These are phyloP conservation scores for Pachymerium ferrugineum DNA, from an alignment of 2,888 invertebrate species.

Conservation along the genomic window DNA sequence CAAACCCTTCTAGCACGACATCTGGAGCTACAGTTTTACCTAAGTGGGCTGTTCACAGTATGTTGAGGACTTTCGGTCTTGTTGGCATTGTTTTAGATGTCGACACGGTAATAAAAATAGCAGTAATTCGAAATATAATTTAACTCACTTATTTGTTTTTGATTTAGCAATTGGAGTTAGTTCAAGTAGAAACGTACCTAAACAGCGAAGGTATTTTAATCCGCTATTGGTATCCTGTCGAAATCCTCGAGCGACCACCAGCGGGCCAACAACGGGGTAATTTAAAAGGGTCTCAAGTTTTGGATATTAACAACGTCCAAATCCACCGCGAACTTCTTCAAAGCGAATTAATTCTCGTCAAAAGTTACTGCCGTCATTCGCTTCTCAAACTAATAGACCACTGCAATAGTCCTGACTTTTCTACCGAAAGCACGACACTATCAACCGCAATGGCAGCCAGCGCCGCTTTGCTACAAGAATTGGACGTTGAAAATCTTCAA, in stretches of 20 bases:
- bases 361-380: constrained; percentile 45
- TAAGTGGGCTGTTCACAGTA: constrained; percentile 46
- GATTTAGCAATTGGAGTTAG: constrained; percentile 45
- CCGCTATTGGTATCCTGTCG: constrained; percentile 48
- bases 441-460: constrained; percentile 45
- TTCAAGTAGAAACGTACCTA: constrained; percentile 48
- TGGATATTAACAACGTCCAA: constrained; percentile 44
- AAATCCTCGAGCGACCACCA: constrained; percentile 46
- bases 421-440: constrained; percentile 31
- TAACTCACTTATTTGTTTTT: not conserved
- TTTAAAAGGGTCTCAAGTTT: constrained; percentile 44
- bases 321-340: constrained; percentile 46
- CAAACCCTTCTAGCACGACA: constrained; percentile 40
- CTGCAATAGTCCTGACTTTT: constrained; percentile 43
- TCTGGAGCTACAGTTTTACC: constrained; percentile 43
- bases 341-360: constrained; percentile 44
- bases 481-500: constrained; percentile 48
- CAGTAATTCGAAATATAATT: not conserved
- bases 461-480: constrained; percentile 44
- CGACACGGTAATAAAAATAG: constrained; percentile 42
- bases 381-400: constrained; percentile 45
- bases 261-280: constrained; percentile 44
- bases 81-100: constrained; percentile 48
- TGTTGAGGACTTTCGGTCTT: constrained; percentile 48
- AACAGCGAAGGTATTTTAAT: constrained; percentile 48